Conservation (phyloP, 1,140 invertebrate species). For the Euwallacea similis region DNA sequence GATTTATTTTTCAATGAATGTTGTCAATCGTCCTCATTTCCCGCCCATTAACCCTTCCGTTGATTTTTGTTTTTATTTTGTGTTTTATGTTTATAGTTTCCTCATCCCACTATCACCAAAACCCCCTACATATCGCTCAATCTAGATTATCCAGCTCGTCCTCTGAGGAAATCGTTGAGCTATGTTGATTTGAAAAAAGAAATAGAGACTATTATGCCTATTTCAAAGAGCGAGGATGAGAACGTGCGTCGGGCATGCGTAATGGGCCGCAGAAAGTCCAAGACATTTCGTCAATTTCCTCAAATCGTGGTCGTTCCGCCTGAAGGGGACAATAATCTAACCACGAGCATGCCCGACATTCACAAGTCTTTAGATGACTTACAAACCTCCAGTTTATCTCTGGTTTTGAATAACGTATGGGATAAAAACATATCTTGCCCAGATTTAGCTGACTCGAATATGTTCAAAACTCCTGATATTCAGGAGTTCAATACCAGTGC, state of each 20-base stretch:
- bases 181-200: constrained; percentile 49
- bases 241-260: constrained; percentile 17
- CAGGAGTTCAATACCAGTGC: not conserved
- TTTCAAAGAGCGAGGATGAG: constrained; percentile 32
- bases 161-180: constrained; percentile 46
- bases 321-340: constrained; percentile 39
- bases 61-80: not conserved
- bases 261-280: constrained; percentile 39
- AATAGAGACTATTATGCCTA: constrained; percentile 49
- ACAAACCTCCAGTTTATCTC: not conserved
- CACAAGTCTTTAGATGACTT: constrained; percentile 21
- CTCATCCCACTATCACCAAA: not conserved
- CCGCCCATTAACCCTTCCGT: too few species aligned
- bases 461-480: constrained; percentile 19
- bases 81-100: constrained; percentile 5
- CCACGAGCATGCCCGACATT: constrained; percentile 43
- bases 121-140: constrained; percentile 2
- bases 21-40: too few species aligned
- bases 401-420: constrained; percentile 40
- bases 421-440: constrained; percentile 46
- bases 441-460: constrained; percentile 42
- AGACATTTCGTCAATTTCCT: constrained; percentile 44
- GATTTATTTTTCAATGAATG: too few species aligned
- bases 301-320: constrained; percentile 49
- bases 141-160: constrained; percentile 7